Conservation (phyloP, 2,797 vertebrate species). For the Cygnus olor region DNA sequence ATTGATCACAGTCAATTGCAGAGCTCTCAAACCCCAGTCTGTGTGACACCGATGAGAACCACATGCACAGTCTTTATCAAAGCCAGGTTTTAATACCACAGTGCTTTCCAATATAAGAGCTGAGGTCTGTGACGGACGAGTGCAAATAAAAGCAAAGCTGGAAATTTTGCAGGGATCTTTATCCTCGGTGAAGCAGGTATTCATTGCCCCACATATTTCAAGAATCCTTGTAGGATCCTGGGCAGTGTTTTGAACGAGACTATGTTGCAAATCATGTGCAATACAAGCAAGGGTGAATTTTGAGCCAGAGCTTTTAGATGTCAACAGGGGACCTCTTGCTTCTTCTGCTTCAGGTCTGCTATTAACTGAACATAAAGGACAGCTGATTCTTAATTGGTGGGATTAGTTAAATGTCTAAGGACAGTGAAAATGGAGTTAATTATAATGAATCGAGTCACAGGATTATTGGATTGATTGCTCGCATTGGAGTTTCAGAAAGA, state of each 20-base stretch:
- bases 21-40: neutral
- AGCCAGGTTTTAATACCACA: neutral
- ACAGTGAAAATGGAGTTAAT: neutral
- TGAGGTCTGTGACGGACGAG: neutral
- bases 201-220: neutral
- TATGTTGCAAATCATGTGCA: neutral
- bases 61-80: neutral
- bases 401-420: neutral
- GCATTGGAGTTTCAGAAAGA: neutral
- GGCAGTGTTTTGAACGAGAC: neutral
- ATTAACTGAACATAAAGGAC: neutral
- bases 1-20: slow-evolving; percentile 13
- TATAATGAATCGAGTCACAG: neutral
- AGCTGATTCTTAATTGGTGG: neutral
- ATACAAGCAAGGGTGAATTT: neutral
- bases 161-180: neutral
- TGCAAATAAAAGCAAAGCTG: neutral
- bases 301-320: neutral
- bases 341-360: neutral
- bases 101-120: neutral
- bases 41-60: neutral
- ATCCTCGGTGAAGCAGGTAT: neutral
- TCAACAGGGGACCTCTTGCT: neutral
- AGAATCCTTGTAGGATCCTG: neutral
- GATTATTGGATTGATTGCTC: neutral